phyloP scores from a whole-genome alignment of 2,888 invertebrate genomes.

The Agriopis marginaria region DNA sequence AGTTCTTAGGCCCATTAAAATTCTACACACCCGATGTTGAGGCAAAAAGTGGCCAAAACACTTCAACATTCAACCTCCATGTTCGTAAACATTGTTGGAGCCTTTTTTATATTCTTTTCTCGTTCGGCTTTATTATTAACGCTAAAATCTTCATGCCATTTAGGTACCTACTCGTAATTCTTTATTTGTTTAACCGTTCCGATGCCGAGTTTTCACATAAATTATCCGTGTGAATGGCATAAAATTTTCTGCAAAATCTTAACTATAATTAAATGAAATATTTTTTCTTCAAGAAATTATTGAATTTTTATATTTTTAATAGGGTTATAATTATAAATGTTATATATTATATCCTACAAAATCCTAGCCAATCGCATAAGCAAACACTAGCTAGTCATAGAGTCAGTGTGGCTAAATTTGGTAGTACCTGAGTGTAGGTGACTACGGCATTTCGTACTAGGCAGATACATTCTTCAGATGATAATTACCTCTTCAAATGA shows the following conservation, averaged over 20 bases:
- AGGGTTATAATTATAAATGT: too few species aligned
- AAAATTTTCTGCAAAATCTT: background rate
- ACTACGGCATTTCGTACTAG: too few species aligned
- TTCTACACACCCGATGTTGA: slow-evolving; percentile 55
- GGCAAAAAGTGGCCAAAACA: slow-evolving; percentile 52
- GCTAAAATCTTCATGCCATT: slow-evolving; percentile 13
- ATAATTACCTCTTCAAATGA: background rate
- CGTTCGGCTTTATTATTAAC: slow-evolving; percentile 40
- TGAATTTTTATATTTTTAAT: too few species aligned
- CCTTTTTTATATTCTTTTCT: slow-evolving; percentile 56
- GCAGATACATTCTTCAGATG: background rate
- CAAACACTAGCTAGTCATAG: too few species aligned
- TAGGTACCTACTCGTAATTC: too few species aligned
- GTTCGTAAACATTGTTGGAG: slow-evolving; percentile 52
- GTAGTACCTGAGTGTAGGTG: too few species aligned
- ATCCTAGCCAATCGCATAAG: too few species aligned
- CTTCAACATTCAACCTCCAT: slow-evolving; percentile 43
- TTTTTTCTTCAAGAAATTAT: background rate
- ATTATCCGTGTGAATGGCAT: slow-evolving; percentile 29
- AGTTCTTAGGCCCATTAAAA: slow-evolving; percentile 54
- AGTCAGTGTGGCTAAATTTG: too few species aligned
- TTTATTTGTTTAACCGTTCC: slow-evolving; percentile 26
- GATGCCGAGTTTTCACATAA: slow-evolving; percentile 27
- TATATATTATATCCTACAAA: too few species aligned
- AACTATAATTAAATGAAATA: background rate